Evolutionary conservation across 2,888 invertebrate species (phyloP).

Genomic region (Agrochola lota): DNA sequence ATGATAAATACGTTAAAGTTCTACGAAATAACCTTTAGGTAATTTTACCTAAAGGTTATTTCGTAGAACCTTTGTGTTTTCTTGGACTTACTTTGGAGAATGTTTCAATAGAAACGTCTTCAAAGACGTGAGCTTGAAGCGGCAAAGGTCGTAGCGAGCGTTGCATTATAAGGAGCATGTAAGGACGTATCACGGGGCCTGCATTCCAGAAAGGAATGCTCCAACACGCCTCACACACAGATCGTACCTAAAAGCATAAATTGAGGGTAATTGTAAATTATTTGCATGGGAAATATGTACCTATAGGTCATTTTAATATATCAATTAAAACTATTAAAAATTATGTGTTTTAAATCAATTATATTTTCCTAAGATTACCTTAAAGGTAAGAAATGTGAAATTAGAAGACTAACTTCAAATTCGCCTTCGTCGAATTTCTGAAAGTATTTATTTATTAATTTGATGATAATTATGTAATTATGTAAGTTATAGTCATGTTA

Average conservation of each 20-base stretch:
- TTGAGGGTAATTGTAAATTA: constrained; percentile 11
- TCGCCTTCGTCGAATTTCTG: constrained; percentile 57
- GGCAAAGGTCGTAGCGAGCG: constrained; percentile 77
- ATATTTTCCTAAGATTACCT: constrained; percentile 54
- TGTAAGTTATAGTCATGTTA: background rate
- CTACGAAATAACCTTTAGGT: no score
- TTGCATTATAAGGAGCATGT: constrained; percentile 81
- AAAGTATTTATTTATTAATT: constrained; percentile 20
- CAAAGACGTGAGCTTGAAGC: constrained; percentile 77
- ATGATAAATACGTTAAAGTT: constrained; percentile 2
- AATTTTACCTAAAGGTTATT: background rate
- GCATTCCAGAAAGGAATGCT: constrained; percentile 80
- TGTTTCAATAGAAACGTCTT: constrained; percentile 80
- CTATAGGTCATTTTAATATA: background rate
- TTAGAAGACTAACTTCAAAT: constrained; percentile 45
- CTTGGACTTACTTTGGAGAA: constrained; percentile 77
- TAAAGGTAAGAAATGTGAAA: constrained; percentile 45
- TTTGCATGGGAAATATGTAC: background rate
- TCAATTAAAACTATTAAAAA: background rate
- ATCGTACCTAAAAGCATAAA: constrained; percentile 67
- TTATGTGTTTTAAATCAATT: constrained; percentile 44
- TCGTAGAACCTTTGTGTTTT: background rate
- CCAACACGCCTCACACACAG: constrained; percentile 79
- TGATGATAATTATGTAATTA: background rate
- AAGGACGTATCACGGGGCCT: constrained; percentile 74